Evolutionary conservation across 2,888 invertebrate species (phyloP).

Genomic region (Calliopum simillimum): DNA sequence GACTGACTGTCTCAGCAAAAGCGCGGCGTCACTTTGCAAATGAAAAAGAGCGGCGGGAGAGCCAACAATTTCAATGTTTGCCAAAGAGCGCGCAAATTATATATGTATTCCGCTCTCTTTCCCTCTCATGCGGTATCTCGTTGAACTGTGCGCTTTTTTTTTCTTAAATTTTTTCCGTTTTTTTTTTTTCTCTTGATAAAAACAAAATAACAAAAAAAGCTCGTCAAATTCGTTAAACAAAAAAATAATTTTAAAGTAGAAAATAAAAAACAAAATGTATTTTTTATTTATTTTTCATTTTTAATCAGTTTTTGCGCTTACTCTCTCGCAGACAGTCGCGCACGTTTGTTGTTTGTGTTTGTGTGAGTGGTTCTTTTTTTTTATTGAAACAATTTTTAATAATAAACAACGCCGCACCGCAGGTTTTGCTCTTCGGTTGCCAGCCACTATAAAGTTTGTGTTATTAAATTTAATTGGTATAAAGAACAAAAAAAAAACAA

Average conservation of each 20-base stretch:
- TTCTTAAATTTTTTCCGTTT: not conserved
- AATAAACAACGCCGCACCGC: no score
- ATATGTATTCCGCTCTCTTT: not conserved
- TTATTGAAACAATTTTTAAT: no score
- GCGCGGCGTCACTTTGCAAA: no score
- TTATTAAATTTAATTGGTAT: no score
- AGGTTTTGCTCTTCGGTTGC: no score
- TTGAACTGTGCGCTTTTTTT: not conserved
- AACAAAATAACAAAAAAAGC: constrained; percentile 14
- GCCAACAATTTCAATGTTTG: constrained; percentile 13
- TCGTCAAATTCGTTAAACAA: constrained; percentile 25
- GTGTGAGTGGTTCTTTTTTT: not conserved
- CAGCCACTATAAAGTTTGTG: no score
- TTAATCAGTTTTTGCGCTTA: constrained; percentile 36
- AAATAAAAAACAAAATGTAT: not conserved
- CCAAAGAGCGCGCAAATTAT: not conserved
- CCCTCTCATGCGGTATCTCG: not conserved
- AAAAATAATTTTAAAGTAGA: constrained; percentile 29
- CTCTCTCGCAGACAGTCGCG: constrained; percentile 13
- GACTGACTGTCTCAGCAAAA: not conserved
- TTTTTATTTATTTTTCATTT: constrained; percentile 13
- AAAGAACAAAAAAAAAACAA: no score
- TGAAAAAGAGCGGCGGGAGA: not conserved
- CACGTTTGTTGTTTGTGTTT: constrained; percentile 1
- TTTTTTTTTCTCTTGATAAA: not conserved